Evolutionary conservation across 1,140 invertebrate genomes (phyloP).

Genomic region (Eurosta solidaginis): DNA sequence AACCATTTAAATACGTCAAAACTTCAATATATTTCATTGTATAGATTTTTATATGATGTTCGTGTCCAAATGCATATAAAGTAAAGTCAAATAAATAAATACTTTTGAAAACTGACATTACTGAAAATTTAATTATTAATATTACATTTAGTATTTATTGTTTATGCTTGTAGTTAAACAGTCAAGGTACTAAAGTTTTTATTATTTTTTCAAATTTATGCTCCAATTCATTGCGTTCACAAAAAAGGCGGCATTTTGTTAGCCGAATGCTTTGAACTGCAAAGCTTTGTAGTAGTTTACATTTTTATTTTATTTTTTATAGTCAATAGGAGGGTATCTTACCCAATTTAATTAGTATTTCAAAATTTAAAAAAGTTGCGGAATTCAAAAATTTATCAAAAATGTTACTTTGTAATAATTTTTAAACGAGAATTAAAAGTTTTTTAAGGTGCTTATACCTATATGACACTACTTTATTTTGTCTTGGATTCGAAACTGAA

Average conservation of each 20-base stretch:
- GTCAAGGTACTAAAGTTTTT: neutral
- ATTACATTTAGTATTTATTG: neutral
- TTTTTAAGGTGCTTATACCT: too few relatives aligned
- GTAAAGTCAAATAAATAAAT: neutral
- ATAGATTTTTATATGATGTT: neutral
- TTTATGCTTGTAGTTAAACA: neutral
- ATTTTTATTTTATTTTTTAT: too few relatives aligned
- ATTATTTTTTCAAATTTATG: neutral
- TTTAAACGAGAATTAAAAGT: too few relatives aligned
- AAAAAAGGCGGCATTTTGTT: neutral
- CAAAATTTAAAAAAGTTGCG: too few relatives aligned
- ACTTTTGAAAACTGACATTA: neutral
- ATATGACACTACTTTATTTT: too few relatives aligned
- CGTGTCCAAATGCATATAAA: neutral
- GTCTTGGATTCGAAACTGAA: too few relatives aligned
- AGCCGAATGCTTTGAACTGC: neutral
- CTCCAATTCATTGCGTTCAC: neutral
- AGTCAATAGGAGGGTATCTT: too few relatives aligned
- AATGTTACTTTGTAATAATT: too few relatives aligned
- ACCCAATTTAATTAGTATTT: too few relatives aligned
- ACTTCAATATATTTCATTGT: neutral
- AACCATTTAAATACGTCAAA: neutral
- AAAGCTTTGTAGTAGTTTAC: too few relatives aligned
- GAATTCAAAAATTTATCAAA: too few relatives aligned
- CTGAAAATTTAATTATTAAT: constrained; percentile 20